Base-by-base conservation (phyloP, 2,797 vertebrate species). In the Argya squamiceps region DNA sequence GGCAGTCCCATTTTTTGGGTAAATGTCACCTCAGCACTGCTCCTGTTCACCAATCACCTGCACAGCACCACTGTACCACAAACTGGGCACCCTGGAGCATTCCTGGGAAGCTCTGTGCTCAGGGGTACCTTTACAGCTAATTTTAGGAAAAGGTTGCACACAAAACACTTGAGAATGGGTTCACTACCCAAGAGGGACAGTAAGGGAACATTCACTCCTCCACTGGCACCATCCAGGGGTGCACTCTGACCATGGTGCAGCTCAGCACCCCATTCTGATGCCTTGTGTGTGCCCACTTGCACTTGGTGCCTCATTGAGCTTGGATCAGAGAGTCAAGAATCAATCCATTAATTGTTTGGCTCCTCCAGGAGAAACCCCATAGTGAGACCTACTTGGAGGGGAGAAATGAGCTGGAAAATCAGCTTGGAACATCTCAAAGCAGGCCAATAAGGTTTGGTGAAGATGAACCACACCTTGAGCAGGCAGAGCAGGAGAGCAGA, bases 61-160 rank as follows among this genome's bases (percentile, higher is more conserved):
- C 64, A 34, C 32, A 62, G 56, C 43, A 47, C 22, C 4, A 1
- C 53, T 46, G 24, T 18, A 11, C 26, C 30, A 37, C 5, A 17
- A 71, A 13, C 0, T 64, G 32, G 2, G 39, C 14, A 9, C 6
- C 2, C 0, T 4, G n/a, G 43, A 73, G 21, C 80, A 46, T 16
- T 34, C 15, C 60, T 26, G 9, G 43, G 39, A 84, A 64, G 8
- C 29, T 8, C 3, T 10, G 4, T 8, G 36, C 44, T 64, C 37
- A 36, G 37, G 5, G 27, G 2, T 46, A 60, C 2, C 60, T 81
- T 80, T 36, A 49, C 46, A 50, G 46, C 2, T 4, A 4, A 13
- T 32, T 58, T 32, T 4, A 50, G 62, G 47, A 14, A 46, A 65
- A 23, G 6, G 2, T 8, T 29, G 10, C 27, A 13, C 8, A n/a